A percentile compares a stretch with the other conserved stretches of the same genome.
These are phyloP conservation scores for Lasiurus borealis DNA, from an alignment of 2,113 vertebrate species.

Conservation along the genomic window DNA sequence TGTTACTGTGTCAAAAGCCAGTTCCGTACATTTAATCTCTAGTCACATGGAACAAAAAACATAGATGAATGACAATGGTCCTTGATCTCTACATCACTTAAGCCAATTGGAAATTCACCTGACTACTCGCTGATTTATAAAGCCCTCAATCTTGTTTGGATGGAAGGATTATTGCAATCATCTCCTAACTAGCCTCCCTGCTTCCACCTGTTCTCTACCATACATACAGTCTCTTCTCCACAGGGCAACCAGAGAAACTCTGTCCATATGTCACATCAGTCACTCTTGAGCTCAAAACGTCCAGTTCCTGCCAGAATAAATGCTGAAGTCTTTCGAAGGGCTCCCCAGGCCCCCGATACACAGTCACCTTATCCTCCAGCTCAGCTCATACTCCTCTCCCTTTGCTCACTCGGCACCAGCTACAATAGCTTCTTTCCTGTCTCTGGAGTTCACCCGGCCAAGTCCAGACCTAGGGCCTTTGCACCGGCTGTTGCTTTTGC, in stretches of 20 bases:
- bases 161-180: background rate
- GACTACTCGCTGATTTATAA: background rate
- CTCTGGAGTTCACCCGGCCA: background rate
- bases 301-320: background rate
- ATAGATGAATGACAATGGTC: background rate
- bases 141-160: background rate
- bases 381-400: background rate
- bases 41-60: background rate
- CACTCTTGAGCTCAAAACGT: background rate
- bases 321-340: background rate
- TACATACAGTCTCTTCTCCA: background rate
- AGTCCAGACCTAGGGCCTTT: background rate
- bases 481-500: background rate
- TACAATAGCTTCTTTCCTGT: background rate
- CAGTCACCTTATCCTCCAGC: background rate
- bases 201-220: background rate
- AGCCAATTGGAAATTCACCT: slow-evolving; percentile 13
- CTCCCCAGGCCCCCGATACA: background rate
- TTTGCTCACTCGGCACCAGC: background rate
- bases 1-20: background rate
- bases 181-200: background rate
- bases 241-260: background rate
- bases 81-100: slow-evolving; percentile 1
- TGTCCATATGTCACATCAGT: background rate
- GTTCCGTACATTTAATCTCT: background rate